phyloP scores from a whole-genome alignment of 2,797 vertebrate genomes.

The Orestias chungarensis region DNA sequence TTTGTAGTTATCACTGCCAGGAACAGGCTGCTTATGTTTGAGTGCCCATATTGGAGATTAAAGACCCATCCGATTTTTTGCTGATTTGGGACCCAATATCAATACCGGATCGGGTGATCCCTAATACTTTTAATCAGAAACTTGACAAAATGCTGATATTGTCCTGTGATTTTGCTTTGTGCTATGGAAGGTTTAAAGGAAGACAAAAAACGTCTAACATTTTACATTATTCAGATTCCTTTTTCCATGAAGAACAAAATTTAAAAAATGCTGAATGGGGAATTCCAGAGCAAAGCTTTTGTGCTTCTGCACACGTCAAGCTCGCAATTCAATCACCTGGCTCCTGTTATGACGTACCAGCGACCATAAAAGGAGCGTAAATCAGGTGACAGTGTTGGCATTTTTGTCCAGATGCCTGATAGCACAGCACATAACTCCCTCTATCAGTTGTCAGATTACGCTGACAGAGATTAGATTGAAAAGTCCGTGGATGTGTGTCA shows the following conservation, averaged over 20 bases:
- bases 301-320: not conserved
- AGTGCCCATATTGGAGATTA: too few species aligned
- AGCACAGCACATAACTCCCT: not conserved
- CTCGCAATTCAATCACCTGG: slow-evolving; percentile 7
- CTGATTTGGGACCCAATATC: too few species aligned
- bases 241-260: not conserved
- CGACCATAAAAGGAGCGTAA: slow-evolving; percentile 16
- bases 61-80: too few species aligned
- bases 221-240: not conserved
- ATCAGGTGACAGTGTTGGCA: not conserved
- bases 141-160: too few species aligned
- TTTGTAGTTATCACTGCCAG: too few species aligned
- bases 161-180: not conserved
- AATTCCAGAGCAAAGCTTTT: not conserved
- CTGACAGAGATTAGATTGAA: slow-evolving; percentile 9
- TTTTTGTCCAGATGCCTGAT: not conserved
- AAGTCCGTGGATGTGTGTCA: not conserved
- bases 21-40: too few species aligned
- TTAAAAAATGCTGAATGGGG: not conserved
- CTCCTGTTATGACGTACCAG: not conserved
- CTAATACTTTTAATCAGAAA: not conserved
- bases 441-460: accelerated
- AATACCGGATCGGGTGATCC: too few species aligned
- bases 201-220: too few species aligned
- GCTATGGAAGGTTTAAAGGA: too few species aligned